Evolutionary conservation across 2,888 invertebrate species (phyloP), one percentile per base, ranked within the genome.

Genomic region (Metellina segmentata): DNA sequence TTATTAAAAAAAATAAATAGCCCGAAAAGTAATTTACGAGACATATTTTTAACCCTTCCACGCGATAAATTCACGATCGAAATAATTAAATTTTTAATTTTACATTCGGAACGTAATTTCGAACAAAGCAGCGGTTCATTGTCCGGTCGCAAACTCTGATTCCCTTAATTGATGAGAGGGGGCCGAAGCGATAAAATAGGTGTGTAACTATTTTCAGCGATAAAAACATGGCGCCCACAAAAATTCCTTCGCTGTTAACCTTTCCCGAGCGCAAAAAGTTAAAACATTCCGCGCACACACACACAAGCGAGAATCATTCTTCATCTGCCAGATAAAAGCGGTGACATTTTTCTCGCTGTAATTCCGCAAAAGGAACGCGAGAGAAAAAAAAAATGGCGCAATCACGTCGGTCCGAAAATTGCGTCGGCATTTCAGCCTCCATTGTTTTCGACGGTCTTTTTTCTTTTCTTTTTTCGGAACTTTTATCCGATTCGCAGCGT

Each of bases 251-350:
- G 72, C 72, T 49, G 71, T 72, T 19, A 71, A 71, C 49, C 82
- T 19, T 82, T 61, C 70, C 49, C 70, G 9, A 13, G 13, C 7
- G 75, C 75, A 85, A 89, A 89, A 82, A 78, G 83, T 34, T 78
- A 53, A 82, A 81, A 72, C 72, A 74, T 86, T 52, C 20, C 19
- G 77, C 81, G 4, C 34, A 34, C 34, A 34, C 34, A 34, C 34
- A 34, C 34, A 34, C 34, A 34, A 34, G n/a, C 81, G 71, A 51
- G 69, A 74, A 78, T 89, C 89, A 89, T 89, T 79, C 85, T 79
- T 89, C 83, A 89, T 85, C n/a, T 34, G 7, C 16, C 19, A 89
- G 89, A 89, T 89, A 89, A 89, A 83, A 78, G 83, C 83, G 71
- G 34, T 89, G 89, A 89, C 89, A 85, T 89, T 89, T 89, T 82